Conservation (phyloP, 2,113 vertebrate genomes). For the Falco punctatus region DNA sequence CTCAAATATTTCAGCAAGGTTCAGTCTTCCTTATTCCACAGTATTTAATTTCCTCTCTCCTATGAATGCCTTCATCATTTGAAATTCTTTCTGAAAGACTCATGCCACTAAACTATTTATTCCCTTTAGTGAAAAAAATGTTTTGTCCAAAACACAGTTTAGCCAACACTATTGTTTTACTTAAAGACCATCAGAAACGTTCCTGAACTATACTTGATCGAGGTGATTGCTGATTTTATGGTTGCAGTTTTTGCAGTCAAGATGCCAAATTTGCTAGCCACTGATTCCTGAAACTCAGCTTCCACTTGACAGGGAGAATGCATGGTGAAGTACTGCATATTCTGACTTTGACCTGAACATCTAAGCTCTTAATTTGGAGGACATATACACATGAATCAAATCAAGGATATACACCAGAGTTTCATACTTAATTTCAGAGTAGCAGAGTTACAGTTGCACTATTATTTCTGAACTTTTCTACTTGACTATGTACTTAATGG, state of each 20-base stretch:
- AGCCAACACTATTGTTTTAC: neutral
- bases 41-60: neutral
- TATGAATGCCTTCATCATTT: neutral
- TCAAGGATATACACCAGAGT: neutral
- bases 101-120: neutral
- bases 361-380: neutral
- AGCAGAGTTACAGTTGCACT: neutral
- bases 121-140: neutral
- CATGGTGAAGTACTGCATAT: neutral
- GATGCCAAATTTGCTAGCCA: neutral
- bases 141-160: neutral
- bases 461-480: constrained; percentile 12
- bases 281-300: neutral
- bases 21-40: neutral
- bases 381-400: neutral
- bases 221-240: neutral
- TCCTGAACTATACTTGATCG: neutral
- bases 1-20: neutral
- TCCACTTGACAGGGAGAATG: neutral
- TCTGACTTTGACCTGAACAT: constrained; percentile 26
- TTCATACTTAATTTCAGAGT: constrained; percentile 1
- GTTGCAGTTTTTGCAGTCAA: neutral
- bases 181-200: neutral
- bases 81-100: neutral
- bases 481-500: neutral